Percentiles rank a stretch among this genome's conserved stretches.
Conservation (phyloP, 2,888 invertebrate genomes). For the Cosmia pyralina region DNA sequence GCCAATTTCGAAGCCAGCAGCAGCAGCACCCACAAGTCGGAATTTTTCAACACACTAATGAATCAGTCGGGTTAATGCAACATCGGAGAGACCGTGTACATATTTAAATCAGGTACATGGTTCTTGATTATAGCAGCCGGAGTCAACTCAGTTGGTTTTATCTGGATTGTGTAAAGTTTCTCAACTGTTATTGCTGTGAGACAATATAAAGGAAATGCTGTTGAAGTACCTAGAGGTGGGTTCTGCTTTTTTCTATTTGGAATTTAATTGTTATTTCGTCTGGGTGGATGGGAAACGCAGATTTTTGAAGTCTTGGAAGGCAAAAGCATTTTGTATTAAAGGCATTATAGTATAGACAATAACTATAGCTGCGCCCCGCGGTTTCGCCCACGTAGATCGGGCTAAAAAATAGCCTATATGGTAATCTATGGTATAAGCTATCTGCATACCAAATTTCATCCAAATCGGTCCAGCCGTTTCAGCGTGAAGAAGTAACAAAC, state of each 20-base stretch:
- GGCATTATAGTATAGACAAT: no score
- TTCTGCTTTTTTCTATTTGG: constrained; percentile 38
- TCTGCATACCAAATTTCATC: no score
- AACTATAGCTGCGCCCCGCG: no score
- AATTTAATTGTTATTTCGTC: constrained; percentile 43
- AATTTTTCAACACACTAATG: constrained; percentile 74
- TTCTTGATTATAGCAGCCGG: constrained; percentile 76
- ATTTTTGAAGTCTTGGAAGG: constrained; percentile 1
- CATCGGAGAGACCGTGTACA: constrained; percentile 73
- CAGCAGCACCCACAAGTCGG: constrained; percentile 58
- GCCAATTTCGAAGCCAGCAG: constrained; percentile 55
- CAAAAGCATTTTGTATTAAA: neutral
- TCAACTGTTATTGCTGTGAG: constrained; percentile 63
- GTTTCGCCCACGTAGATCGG: no score
- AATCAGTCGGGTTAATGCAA: constrained; percentile 74
- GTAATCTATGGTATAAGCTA: no score
- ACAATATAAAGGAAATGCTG: constrained; percentile 55
- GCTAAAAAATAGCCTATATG: no score
- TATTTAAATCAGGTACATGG: constrained; percentile 82
- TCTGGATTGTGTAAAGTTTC: constrained; percentile 69
- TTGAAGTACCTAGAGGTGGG: constrained; percentile 13
- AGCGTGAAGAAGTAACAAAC: no score
- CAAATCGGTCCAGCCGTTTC: no score
- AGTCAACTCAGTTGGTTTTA: constrained; percentile 64
- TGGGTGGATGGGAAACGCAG: neutral